Evolutionary conservation across 2,113 vertebrate species (phyloP).

Genomic region (Scomber scombrus): DNA sequence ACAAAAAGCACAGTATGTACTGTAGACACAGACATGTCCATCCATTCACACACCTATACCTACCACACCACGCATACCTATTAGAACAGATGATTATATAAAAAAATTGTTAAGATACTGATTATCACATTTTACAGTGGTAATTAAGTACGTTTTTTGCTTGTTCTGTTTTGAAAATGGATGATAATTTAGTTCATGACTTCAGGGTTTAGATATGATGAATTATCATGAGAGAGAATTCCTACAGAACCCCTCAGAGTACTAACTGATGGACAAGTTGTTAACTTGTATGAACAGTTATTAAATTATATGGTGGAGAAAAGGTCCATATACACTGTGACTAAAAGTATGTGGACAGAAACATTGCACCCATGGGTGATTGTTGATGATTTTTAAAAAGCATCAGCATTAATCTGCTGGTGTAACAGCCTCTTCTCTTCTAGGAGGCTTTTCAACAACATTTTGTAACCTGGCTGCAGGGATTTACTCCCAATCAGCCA

Average conservation of each 20-base stretch:
- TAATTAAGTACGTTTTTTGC: neutral
- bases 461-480: too few species aligned
- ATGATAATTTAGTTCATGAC: slow-evolving; percentile 30
- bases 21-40: slow-evolving; percentile 27
- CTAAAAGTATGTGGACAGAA: neutral
- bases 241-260: slow-evolving; percentile 10
- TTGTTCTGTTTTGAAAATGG: slow-evolving; percentile 1
- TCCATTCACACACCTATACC: slow-evolving; percentile 13
- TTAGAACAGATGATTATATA: neutral
- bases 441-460: too few species aligned
- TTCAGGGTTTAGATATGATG: slow-evolving; percentile 25
- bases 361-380: too few species aligned
- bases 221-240: neutral
- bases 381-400: too few species aligned
- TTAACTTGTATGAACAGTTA: slow-evolving; percentile 9
- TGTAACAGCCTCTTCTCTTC: too few species aligned
- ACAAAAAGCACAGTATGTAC: slow-evolving; percentile 4
- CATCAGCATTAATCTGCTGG: too few species aligned
- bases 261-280: neutral
- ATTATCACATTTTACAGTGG: neutral
- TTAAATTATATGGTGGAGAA: neutral
- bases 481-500: too few species aligned
- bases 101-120: neutral
- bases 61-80: slow-evolving; percentile 15
- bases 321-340: neutral